phyloP scores from a whole-genome alignment of 1,140 invertebrate species.

The Microplitis mediator region DNA sequence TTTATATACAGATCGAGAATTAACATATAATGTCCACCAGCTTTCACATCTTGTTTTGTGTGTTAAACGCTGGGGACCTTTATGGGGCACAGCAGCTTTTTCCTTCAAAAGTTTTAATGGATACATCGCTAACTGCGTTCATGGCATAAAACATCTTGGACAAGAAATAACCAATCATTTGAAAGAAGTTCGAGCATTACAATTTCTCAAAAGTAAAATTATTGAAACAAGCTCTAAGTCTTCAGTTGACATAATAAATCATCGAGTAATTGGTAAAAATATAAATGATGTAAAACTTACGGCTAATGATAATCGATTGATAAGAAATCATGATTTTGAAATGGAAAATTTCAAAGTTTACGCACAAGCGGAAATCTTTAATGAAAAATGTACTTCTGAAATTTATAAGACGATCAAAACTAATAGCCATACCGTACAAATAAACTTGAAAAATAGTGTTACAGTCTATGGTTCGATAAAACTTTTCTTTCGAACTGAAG shows the following conservation, averaged over 20 bases:
- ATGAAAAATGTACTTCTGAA: slow-evolving; percentile 33
- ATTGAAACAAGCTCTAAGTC: background rate
- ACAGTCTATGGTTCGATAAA: slow-evolving; percentile 23
- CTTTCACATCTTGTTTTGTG: slow-evolving; percentile 34
- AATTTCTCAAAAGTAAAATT: slow-evolving; percentile 24
- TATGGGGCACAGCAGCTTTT: slow-evolving; percentile 35
- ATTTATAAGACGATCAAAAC: slow-evolving; percentile 34
- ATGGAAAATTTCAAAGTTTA: slow-evolving; percentile 24
- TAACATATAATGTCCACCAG: slow-evolving; percentile 37
- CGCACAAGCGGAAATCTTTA: slow-evolving; percentile 21
- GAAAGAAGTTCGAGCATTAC: slow-evolving; percentile 21
- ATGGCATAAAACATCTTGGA: slow-evolving; percentile 23
- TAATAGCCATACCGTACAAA: slow-evolving; percentile 31
- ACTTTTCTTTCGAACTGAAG: slow-evolving; percentile 25
- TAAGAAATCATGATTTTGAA: background rate
- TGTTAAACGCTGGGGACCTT: slow-evolving; percentile 38
- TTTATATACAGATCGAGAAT: slow-evolving; percentile 28
- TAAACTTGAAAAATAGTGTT: slow-evolving; percentile 12
- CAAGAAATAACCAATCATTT: slow-evolving; percentile 38
- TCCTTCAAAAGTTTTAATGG: slow-evolving; percentile 35
- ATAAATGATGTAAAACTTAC: background rate
- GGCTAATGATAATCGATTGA: background rate
- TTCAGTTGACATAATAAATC: background rate
- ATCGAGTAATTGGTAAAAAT: background rate
- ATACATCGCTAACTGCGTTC: slow-evolving; percentile 21